phyloP scores from a whole-genome alignment of 2,113 vertebrate genomes.

The Thunnus thynnus region DNA sequence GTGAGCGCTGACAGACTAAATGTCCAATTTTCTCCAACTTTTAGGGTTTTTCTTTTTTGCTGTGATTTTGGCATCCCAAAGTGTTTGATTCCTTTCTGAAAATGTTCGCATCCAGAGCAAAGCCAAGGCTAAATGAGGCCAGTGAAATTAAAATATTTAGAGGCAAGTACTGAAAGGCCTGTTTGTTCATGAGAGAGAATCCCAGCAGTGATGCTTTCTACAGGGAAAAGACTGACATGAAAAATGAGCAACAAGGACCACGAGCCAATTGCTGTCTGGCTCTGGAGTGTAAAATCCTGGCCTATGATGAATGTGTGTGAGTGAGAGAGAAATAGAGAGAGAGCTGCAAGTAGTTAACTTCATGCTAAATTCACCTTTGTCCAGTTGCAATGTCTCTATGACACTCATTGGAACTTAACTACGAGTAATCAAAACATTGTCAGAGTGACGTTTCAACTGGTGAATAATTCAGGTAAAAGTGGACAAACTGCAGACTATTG shows the following conservation, averaged over 20 bases:
- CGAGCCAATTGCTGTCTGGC: conserved; percentile 65
- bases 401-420: too few species aligned
- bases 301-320: conserved; percentile 45
- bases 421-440: too few species aligned
- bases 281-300: conserved; percentile 66
- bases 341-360: conserved; percentile 6
- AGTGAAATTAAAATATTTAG: conserved; percentile 73
- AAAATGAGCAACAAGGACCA: conserved; percentile 56
- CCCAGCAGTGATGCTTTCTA: conserved; percentile 66
- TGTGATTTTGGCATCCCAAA: conserved; percentile 30
- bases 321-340: background rate
- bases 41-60: conserved; percentile 23
- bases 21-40: conserved; percentile 55
- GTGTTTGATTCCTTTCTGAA: conserved; percentile 49
- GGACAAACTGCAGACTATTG: too few species aligned
- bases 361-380: too few species aligned
- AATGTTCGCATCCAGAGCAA: conserved; percentile 31
- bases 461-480: too few species aligned
- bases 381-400: too few species aligned
- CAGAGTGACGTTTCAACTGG: too few species aligned
- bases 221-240: conserved; percentile 71
- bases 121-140: conserved; percentile 61
- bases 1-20: conserved; percentile 56
- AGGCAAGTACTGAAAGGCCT: conserved; percentile 64
- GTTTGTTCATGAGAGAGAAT: conserved; percentile 73